phyloP scores from a whole-genome alignment of 2,888 invertebrate species.

The Rhimphoctona megacephalus region DNA sequence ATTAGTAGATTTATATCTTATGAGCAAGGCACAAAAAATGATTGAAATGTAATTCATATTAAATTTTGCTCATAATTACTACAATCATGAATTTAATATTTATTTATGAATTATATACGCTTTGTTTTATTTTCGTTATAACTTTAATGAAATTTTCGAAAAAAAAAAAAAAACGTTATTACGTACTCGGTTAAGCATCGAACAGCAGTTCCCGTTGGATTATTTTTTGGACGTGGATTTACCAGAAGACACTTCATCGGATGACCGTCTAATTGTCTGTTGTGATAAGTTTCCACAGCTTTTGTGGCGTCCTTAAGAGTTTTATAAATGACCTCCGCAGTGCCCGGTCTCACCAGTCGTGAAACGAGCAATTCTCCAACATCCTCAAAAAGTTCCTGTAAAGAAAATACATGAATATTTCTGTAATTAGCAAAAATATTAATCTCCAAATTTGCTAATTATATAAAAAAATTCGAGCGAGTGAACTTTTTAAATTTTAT shows the following conservation, averaged over 20 bases:
- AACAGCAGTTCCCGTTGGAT: conserved; percentile 86
- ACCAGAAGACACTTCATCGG: conserved; percentile 96
- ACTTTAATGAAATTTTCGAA: not conserved
- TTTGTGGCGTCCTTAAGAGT: conserved; percentile 94
- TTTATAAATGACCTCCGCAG: conserved; percentile 96
- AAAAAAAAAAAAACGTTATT: conserved; percentile 17
- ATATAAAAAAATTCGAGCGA: not conserved
- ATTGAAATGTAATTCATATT: not conserved
- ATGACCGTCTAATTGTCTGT: conserved; percentile 96
- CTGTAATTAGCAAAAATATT: not conserved
- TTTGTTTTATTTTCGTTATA: not conserved
- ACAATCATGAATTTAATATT: not conserved
- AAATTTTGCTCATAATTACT: not conserved
- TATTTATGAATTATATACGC: not conserved
- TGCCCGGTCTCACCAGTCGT: conserved; percentile 93
- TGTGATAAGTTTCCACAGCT: conserved; percentile 97
- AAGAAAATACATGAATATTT: not conserved
- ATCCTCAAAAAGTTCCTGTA: conserved; percentile 96
- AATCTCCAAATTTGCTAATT: not conserved
- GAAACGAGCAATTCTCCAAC: conserved; percentile 95
- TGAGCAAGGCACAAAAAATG: not conserved
- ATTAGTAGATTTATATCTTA: not conserved
- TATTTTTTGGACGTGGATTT: conserved; percentile 89
- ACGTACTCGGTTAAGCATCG: conserved; percentile 82
- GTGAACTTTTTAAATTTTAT: not conserved